phyloP scores from a whole-genome alignment of 2,888 invertebrate genomes.

The Acrobasis suavella region DNA sequence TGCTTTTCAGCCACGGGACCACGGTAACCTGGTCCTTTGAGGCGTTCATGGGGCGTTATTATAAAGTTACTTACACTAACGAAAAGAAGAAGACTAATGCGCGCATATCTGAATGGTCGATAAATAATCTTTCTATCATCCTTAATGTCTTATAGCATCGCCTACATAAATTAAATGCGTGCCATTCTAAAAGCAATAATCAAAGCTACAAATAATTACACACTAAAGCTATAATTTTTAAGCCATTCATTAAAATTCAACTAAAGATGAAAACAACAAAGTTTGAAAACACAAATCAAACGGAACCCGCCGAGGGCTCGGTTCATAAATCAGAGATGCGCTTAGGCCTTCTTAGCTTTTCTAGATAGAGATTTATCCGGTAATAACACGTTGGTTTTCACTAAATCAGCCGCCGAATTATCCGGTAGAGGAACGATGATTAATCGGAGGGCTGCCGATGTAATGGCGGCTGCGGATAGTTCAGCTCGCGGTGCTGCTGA shows the following conservation, averaged over 20 bases:
- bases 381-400: slow-evolving; percentile 82
- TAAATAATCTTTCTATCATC: slow-evolving; percentile 26
- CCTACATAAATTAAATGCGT: slow-evolving; percentile 58
- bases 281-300: slow-evolving; percentile 77
- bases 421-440: slow-evolving; percentile 80
- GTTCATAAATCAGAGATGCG: slow-evolving; percentile 74
- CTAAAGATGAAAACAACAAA: slow-evolving; percentile 74
- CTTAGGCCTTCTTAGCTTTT: slow-evolving; percentile 82
- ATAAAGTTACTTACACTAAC: too few species aligned
- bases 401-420: slow-evolving; percentile 82
- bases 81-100: not conserved
- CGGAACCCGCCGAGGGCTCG: slow-evolving; percentile 69
- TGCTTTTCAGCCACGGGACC: too few species aligned
- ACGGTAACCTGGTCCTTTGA: too few species aligned
- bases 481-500: slow-evolving; percentile 30
- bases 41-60: too few species aligned
- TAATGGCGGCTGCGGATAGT: slow-evolving; percentile 57
- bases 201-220: slow-evolving; percentile 73
- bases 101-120: slow-evolving; percentile 1
- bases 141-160: slow-evolving; percentile 34
- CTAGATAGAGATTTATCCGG: slow-evolving; percentile 82
- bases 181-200: slow-evolving; percentile 72
- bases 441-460: slow-evolving; percentile 73
- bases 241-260: slow-evolving; percentile 80
- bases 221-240: slow-evolving; percentile 70